A percentile compares a stretch with the other conserved stretches of the same genome.
Evolutionary conservation across 2,797 vertebrate genomes (phyloP).

Genomic region (Poeciliopsis turneri): DNA sequence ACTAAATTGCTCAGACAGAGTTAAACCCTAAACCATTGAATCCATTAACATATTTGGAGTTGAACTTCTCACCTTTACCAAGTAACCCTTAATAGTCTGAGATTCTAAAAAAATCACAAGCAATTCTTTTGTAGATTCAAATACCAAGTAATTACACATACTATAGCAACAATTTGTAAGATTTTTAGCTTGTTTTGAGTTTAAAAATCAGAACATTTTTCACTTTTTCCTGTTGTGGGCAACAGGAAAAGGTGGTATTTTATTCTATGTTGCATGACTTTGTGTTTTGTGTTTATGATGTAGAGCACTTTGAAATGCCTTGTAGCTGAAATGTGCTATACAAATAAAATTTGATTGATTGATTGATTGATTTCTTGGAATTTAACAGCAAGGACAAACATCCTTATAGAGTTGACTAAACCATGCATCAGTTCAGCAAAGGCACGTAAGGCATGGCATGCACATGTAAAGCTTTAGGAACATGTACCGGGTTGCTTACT

Average conservation of each 20-base stretch:
- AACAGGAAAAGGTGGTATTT: too few species aligned
- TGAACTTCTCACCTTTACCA: neutral
- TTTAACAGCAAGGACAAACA: neutral
- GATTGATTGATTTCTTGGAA: neutral
- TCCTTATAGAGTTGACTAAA: neutral
- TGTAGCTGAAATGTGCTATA: too few species aligned
- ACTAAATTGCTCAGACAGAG: constrained; percentile 1
- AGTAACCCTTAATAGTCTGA: neutral
- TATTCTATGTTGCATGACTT: too few species aligned
- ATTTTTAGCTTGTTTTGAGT: neutral
- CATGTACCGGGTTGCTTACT: constrained; percentile 1
- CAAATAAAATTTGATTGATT: too few species aligned
- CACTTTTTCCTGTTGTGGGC: neutral
- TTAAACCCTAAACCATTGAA: constrained; percentile 6
- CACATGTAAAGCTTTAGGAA: constrained; percentile 9
- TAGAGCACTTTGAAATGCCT: too few species aligned
- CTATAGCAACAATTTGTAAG: neutral
- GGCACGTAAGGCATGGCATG: constrained; percentile 13
- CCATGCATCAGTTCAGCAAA: constrained; percentile 24
- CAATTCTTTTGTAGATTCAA: neutral
- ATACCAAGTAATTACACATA: neutral
- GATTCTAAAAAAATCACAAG: neutral
- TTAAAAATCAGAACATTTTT: neutral
- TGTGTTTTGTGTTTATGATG: too few species aligned
- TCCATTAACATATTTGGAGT: neutral